Evolutionary conservation across 2,888 invertebrate genomes (phyloP).

Genomic region (Abrostola triplasia): DNA sequence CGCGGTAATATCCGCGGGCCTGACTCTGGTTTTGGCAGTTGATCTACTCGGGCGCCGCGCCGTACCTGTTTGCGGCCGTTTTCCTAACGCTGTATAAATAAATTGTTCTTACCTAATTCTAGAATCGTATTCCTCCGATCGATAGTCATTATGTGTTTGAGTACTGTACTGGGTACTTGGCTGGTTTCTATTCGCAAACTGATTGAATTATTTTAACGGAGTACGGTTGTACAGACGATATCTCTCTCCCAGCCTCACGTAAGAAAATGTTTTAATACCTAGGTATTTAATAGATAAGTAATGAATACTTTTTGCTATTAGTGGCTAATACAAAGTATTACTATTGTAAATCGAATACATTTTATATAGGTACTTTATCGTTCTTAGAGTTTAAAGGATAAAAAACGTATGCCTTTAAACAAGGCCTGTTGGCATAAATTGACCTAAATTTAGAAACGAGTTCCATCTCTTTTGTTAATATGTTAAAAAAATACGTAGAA

Average conservation of each 20-base stretch:
- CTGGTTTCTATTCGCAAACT: conserved; percentile 28
- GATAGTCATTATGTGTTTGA: conserved; percentile 31
- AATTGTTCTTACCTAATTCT: conserved; percentile 50
- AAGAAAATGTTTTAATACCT: no score
- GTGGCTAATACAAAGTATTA: conserved; percentile 28
- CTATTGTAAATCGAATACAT: no score
- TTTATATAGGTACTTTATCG: no score
- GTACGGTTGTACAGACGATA: conserved; percentile 31
- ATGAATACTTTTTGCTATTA: conserved; percentile 32
- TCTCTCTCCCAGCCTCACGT: conserved; percentile 17
- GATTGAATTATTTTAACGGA: conserved; percentile 25
- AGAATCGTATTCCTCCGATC: conserved; percentile 38
- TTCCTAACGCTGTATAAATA: conserved; percentile 56
- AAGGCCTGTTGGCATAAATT: no score
- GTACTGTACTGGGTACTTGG: conserved; percentile 17
- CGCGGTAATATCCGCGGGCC: conserved; percentile 82
- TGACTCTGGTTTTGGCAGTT: conserved; percentile 83
- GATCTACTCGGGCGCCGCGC: conserved; percentile 70
- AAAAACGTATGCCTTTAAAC: no score
- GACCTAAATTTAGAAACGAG: conserved; percentile 15
- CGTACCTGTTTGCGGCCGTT: conserved; percentile 55
- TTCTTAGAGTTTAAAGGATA: no score
- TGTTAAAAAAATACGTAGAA: no score
- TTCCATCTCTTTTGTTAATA: conserved; percentile 5
- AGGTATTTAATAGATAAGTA: conserved; percentile 38